phyloP scores from a whole-genome alignment of 2,888 invertebrate genomes.

The Tachystola acroxantha region DNA sequence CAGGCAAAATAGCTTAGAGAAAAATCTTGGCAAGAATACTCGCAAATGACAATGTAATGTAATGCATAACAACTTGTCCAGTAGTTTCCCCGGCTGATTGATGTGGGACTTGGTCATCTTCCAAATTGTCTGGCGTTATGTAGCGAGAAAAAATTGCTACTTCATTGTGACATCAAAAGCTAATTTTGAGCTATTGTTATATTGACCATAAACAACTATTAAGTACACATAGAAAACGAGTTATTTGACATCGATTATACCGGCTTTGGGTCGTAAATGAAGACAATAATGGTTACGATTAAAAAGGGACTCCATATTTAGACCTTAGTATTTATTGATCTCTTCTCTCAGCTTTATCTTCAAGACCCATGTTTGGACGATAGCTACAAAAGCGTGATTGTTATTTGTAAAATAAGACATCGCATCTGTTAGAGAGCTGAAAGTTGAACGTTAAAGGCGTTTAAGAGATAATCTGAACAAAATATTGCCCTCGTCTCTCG shows the following conservation, averaged over 20 bases:
- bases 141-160: background rate
- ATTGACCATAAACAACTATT: too few relatives aligned
- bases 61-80: constrained; percentile 3
- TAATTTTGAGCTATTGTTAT: too few relatives aligned
- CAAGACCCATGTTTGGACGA: constrained; percentile 28
- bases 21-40: constrained; percentile 4
- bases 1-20: background rate
- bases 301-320: background rate
- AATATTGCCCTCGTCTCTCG: constrained; percentile 55
- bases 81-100: constrained; percentile 5
- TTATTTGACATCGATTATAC: too few relatives aligned
- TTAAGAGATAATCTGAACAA: constrained; percentile 64
- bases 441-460: constrained; percentile 55
- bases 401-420: constrained; percentile 67
- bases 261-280: background rate
- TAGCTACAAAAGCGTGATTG: constrained; percentile 50
- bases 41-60: constrained; percentile 8
- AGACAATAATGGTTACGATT: background rate
- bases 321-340: constrained; percentile 9
- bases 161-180: background rate
- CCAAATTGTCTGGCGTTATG: constrained; percentile 5
- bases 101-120: constrained; percentile 7
- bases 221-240: too few relatives aligned
- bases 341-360: constrained; percentile 26
- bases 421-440: constrained; percentile 46